phyloP scores from a whole-genome alignment of 2,888 invertebrate species.

The Drosophila bunnanda region DNA sequence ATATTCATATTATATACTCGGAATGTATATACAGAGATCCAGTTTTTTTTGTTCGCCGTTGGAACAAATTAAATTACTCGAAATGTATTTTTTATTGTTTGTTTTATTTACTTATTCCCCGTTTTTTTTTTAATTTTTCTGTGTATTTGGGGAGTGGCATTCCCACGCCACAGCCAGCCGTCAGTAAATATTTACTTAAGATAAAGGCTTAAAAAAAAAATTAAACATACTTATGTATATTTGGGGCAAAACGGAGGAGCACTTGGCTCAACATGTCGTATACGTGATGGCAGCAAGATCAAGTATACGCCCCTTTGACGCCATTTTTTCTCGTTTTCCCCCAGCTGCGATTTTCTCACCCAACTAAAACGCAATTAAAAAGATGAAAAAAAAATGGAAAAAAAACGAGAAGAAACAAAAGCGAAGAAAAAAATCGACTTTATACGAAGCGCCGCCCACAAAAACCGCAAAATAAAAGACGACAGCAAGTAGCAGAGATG shows the following conservation, averaged over 20 bases:
- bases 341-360: constrained; percentile 7
- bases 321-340: constrained; percentile 45
- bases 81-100: constrained; percentile 47
- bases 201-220: constrained; percentile 24
- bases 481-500: constrained; percentile 52
- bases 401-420: constrained; percentile 29
- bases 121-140: constrained; percentile 6
- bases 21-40: constrained; percentile 3
- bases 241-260: constrained; percentile 13
- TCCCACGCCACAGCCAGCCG: constrained; percentile 60
- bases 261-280: constrained; percentile 34
- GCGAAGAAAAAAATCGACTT: constrained; percentile 38
- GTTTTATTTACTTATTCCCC: constrained; percentile 36
- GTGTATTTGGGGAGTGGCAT: constrained; percentile 61
- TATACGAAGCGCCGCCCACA: constrained; percentile 65
- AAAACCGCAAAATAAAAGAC: constrained; percentile 61
- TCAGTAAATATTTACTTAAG: constrained; percentile 65
- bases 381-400: constrained; percentile 21
- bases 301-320: constrained; percentile 38
- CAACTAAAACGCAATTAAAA: constrained; percentile 48
- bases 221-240: constrained; percentile 11
- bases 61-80: constrained; percentile 64
- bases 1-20: constrained; percentile 1
- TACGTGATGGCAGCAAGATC: constrained; percentile 30
- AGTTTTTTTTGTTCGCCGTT: constrained; percentile 45